Percentiles rank a stretch among this genome's conserved stretches.
Conservation (phyloP, 2,888 invertebrate species). For the Chrysolina haemoptera region DNA sequence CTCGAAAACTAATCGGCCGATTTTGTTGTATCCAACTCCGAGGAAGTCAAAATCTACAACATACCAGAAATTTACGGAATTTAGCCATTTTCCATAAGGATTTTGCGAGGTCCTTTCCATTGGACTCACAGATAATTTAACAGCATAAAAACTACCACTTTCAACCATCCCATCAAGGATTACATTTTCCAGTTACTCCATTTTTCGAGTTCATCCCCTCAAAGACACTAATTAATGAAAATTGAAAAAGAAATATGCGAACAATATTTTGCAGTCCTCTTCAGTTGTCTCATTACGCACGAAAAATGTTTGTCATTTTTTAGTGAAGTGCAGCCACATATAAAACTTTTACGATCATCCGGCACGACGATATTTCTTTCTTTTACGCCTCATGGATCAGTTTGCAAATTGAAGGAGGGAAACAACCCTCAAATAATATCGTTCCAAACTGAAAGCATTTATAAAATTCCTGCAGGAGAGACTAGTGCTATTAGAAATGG, state of each 20-base stretch:
- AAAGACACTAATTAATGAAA: slow-evolving; percentile 14
- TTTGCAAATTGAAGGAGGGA: slow-evolving; percentile 27
- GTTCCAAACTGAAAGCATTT: slow-evolving; percentile 18
- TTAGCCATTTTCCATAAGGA: too few relatives aligned
- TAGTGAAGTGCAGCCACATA: slow-evolving; percentile 6
- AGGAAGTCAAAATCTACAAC: too few relatives aligned
- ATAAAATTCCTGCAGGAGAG: slow-evolving; percentile 4
- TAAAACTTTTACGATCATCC: slow-evolving; percentile 14
- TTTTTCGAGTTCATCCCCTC: background rate
- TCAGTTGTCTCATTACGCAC: slow-evolving; percentile 7
- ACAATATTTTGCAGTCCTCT: slow-evolving; percentile 7
- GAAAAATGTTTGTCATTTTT: slow-evolving; percentile 20
- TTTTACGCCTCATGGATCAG: slow-evolving; percentile 22
- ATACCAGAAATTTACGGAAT: too few relatives aligned
- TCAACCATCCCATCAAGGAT: background rate
- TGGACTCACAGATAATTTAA: too few relatives aligned
- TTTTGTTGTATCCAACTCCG: too few relatives aligned
- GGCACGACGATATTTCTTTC: slow-evolving; percentile 9
- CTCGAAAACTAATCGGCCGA: too few relatives aligned
- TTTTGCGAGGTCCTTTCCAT: too few relatives aligned
- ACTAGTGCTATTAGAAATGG: slow-evolving; percentile 21
- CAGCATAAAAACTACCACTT: too few relatives aligned
- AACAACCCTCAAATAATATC: slow-evolving; percentile 24
- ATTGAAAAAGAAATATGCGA: slow-evolving; percentile 2
- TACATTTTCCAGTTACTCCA: background rate